phyloP scores from a whole-genome alignment of 1,140 invertebrate genomes.

The Nomia melanderi region DNA sequence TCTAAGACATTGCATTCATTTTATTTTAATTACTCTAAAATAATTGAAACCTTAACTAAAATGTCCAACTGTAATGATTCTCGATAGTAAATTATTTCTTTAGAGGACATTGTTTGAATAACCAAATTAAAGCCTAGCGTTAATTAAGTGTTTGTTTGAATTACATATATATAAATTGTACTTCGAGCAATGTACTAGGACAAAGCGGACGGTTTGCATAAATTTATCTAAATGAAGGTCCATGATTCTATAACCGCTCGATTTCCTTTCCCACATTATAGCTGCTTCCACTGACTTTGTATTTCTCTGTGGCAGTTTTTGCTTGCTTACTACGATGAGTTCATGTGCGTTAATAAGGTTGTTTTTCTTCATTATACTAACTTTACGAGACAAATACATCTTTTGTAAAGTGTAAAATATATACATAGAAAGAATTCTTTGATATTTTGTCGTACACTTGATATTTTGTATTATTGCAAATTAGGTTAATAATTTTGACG shows the following conservation, averaged over 20 bases:
- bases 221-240: constrained; percentile 44
- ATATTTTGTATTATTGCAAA: background rate
- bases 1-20: no score
- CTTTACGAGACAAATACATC: background rate
- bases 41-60: no score
- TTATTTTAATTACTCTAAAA: no score
- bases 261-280: constrained; percentile 52
- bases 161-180: constrained; percentile 20
- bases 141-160: background rate
- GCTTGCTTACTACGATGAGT: background rate
- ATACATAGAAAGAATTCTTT: background rate
- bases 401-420: background rate
- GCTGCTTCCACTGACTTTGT: background rate
- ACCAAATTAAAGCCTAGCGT: no score
- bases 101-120: no score
- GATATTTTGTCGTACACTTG: no score
- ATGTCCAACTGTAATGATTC: no score
- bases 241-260: constrained; percentile 54
- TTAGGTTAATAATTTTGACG: background rate
- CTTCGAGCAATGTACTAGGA: constrained; percentile 50
- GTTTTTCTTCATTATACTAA: background rate
- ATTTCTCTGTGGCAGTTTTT: no score
- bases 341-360: background rate
- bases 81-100: no score
- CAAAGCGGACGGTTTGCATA: constrained; percentile 37